Conservation (phyloP, 2,888 invertebrate genomes). For the Amiota minor region DNA sequence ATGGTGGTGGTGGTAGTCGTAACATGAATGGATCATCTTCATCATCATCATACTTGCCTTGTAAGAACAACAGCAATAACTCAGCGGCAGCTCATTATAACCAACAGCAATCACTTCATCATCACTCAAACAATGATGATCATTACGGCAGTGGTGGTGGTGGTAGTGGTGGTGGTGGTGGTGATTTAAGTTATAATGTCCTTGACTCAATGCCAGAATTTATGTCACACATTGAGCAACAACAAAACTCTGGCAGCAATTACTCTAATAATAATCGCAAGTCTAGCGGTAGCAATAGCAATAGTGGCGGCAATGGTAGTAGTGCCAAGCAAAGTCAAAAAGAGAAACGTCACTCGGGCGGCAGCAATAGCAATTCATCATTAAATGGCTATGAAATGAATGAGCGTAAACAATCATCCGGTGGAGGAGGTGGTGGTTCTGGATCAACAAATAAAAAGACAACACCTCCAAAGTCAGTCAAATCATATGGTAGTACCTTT, state of each 20-base stretch:
- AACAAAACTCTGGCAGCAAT: conserved; percentile 40
- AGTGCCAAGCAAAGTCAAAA: conserved; percentile 35
- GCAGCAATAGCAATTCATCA: conserved; percentile 57
- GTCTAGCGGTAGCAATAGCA: conserved; percentile 41
- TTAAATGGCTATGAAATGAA: conserved; percentile 56
- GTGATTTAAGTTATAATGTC: conserved; percentile 71
- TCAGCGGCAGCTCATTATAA: too few relatives aligned
- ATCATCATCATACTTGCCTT: conserved; percentile 56
- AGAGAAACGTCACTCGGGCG: conserved; percentile 60
- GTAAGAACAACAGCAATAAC: conserved; percentile 41
- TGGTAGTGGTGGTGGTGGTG: conserved; percentile 35
- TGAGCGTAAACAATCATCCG: conserved; percentile 45
- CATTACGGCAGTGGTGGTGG: conserved; percentile 33
- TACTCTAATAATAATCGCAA: conserved; percentile 38
- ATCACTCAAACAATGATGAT: not conserved
- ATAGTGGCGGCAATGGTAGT: conserved; percentile 30
- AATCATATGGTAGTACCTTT: conserved; percentile 26
- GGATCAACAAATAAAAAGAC: conserved; percentile 47
- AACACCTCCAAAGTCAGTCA: conserved; percentile 37
- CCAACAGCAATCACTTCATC: conserved; percentile 30
- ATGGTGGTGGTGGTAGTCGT: conserved; percentile 32
- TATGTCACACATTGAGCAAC: conserved; percentile 54
- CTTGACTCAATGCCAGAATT: conserved; percentile 69
- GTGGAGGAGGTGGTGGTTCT: too few relatives aligned
- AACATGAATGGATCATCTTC: conserved; percentile 42